phyloP scores from a whole-genome alignment of 2,113 vertebrate species.

The Colaptes auratus region DNA sequence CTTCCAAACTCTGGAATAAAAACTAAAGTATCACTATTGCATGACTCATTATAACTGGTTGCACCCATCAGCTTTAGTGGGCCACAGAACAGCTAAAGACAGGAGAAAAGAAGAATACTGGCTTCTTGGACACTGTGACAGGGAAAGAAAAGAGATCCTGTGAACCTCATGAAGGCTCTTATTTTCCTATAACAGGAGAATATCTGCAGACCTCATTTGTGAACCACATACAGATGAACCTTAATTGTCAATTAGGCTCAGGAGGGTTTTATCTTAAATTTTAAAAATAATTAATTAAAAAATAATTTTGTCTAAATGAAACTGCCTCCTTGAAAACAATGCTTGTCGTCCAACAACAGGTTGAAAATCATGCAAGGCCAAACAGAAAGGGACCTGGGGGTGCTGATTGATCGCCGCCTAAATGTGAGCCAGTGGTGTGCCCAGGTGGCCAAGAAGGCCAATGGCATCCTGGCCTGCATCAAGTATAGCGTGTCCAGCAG shows the following conservation, averaged over 20 bases:
- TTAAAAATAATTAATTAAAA: not conserved
- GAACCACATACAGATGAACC: rapidly evolving
- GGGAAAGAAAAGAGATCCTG: not conserved
- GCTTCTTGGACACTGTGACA: not conserved
- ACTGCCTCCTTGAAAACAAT: not conserved
- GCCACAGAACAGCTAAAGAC: not conserved
- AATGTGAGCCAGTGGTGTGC: no score
- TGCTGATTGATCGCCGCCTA: no score
- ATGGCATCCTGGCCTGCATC: no score
- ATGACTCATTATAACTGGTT: not conserved
- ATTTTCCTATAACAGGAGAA: not conserved
- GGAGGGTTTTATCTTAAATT: not conserved
- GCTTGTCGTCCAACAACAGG: not conserved
- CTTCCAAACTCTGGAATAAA: not conserved
- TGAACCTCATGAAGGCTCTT: not conserved
- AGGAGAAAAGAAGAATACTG: not conserved
- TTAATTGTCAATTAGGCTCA: not conserved
- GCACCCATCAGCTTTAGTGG: not conserved
- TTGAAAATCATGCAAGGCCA: not conserved
- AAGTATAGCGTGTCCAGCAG: no score
- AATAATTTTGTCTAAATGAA: not conserved
- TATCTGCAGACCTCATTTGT: not conserved
- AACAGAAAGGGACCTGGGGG: no score
- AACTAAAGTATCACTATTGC: not conserved
- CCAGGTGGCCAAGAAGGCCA: no score